phyloP scores from a whole-genome alignment of 2,888 invertebrate species.

The Acronicta psi region DNA sequence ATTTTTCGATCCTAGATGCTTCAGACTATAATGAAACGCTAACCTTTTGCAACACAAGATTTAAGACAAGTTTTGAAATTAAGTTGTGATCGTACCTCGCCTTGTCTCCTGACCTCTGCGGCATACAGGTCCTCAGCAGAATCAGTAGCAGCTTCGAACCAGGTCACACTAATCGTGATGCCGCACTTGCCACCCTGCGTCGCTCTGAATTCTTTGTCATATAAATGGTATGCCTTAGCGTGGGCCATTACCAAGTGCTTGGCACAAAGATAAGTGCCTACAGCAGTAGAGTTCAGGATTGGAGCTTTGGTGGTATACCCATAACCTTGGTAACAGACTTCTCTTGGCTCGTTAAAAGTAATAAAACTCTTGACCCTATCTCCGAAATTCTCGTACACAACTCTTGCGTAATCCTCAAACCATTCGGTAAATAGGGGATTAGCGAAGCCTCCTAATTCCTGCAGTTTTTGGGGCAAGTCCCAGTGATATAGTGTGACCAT shows the following conservation, averaged over 20 bases:
- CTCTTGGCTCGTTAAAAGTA: slow-evolving; percentile 82
- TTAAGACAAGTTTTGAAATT: too few relatives aligned
- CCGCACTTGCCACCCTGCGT: slow-evolving; percentile 59
- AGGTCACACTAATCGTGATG: slow-evolving; percentile 59
- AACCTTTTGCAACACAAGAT: too few relatives aligned
- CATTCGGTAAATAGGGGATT: slow-evolving; percentile 78
- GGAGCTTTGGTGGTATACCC: slow-evolving; percentile 68
- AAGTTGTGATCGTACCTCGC: slow-evolving; percentile 41
- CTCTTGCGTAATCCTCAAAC: slow-evolving; percentile 83
- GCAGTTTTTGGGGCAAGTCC: slow-evolving; percentile 80
- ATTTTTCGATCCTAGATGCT: too few relatives aligned
- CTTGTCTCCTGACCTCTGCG: slow-evolving; percentile 69
- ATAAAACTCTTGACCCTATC: slow-evolving; percentile 73
- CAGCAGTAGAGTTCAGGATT: slow-evolving; percentile 71
- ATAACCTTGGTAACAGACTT: slow-evolving; percentile 80
- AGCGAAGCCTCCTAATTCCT: slow-evolving; percentile 59
- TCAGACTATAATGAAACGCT: too few relatives aligned
- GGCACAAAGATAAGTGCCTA: slow-evolving; percentile 83
- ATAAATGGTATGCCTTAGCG: slow-evolving; percentile 76
- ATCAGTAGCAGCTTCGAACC: slow-evolving; percentile 67
- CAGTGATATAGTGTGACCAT: slow-evolving; percentile 87
- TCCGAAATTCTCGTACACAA: slow-evolving; percentile 79
- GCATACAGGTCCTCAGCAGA: slow-evolving; percentile 74
- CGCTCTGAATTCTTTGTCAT: slow-evolving; percentile 69
- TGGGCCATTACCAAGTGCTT: slow-evolving; percentile 87